Percentiles rank a stretch among this genome's conserved stretches.
These are phyloP conservation scores for Aphaenogaster floridana DNA, from an alignment of 1,140 invertebrate genomes.

Conservation along the genomic window DNA sequence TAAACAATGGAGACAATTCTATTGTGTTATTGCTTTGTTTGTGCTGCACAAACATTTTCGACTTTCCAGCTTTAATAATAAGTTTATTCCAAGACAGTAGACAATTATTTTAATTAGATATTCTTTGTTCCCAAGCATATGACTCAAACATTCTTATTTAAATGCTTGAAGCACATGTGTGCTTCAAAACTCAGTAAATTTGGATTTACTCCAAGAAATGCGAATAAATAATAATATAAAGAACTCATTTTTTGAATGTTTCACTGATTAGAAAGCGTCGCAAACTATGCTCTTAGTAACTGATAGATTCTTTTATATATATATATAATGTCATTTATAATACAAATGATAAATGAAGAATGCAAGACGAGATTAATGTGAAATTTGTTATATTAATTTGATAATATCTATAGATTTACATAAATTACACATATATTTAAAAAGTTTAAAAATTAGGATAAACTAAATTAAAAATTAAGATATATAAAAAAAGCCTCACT, in stretches of 20 bases:
- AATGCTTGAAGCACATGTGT: background rate
- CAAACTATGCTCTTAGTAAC: too few relatives aligned
- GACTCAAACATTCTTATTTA: too few relatives aligned
- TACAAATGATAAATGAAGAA: background rate
- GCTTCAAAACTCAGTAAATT: background rate
- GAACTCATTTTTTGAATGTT: too few relatives aligned
- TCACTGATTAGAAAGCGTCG: too few relatives aligned
- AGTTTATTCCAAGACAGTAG: background rate
- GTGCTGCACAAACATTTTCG: too few relatives aligned
- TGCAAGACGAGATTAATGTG: background rate
- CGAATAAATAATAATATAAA: too few relatives aligned
- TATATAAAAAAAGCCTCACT: background rate
- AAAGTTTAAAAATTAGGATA: background rate
- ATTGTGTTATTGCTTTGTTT: background rate
- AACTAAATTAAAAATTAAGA: background rate
- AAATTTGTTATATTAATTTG: background rate
- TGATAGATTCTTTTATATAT: too few relatives aligned
- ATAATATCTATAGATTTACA: background rate
- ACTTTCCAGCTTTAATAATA: conserved; percentile 10
- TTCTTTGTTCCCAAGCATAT: background rate
- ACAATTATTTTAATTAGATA: conserved; percentile 31
- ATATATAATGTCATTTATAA: too few relatives aligned
- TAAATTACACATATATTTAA: background rate
- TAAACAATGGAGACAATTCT: background rate
- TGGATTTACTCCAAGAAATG: background rate